Evolutionary conservation across 2,113 vertebrate genomes (phyloP).

Genomic region (Heliornis fulica): DNA sequence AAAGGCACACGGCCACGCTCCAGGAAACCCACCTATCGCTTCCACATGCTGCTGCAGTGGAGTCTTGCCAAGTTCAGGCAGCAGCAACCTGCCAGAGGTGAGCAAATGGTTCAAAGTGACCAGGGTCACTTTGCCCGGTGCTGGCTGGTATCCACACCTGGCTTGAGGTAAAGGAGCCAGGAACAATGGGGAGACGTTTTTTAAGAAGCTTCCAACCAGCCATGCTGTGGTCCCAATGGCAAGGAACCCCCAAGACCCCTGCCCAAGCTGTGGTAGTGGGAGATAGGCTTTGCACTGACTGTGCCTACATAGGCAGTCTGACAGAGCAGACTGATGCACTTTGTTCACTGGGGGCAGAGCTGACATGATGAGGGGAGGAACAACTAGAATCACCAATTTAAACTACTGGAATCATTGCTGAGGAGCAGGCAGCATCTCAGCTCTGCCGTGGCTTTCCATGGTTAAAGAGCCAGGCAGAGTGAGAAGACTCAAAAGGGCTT

Average conservation of each 20-base stretch:
- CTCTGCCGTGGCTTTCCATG: background rate
- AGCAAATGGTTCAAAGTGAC: background rate
- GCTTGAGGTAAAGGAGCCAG: background rate
- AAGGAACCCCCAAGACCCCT: background rate
- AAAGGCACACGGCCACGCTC: background rate
- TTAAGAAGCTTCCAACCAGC: background rate
- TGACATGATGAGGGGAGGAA: background rate
- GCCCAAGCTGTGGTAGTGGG: background rate
- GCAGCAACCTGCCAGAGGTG: background rate
- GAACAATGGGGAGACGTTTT: fast-evolving
- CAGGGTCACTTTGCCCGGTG: background rate
- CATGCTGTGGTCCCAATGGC: fast-evolving
- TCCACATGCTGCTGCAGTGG: background rate
- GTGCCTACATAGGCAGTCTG: background rate
- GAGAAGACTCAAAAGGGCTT: background rate
- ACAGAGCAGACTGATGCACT: background rate
- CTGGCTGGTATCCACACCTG: background rate
- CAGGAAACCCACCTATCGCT: background rate
- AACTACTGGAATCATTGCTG: background rate
- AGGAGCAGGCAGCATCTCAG: background rate
- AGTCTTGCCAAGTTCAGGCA: background rate
- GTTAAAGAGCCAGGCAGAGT: background rate
- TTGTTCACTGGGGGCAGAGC: background rate
- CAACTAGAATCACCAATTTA: background rate
- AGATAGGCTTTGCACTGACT: background rate